A percentile compares a stretch with the other conserved stretches of the same genome.
phyloP scores from a whole-genome alignment of 1,140 invertebrate species.

The Solenopsis fugax region DNA sequence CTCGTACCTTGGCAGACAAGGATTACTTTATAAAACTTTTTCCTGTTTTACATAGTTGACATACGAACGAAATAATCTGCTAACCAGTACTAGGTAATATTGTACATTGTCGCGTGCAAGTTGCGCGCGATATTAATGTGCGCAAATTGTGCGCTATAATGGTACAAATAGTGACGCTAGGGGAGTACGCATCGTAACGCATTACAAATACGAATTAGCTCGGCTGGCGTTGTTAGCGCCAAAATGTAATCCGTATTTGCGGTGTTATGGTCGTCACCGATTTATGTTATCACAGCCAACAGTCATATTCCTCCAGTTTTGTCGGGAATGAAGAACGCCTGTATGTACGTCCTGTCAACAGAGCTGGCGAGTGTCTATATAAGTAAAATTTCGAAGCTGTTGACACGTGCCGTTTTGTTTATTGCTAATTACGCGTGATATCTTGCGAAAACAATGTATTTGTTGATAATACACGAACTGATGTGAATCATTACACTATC shows the following conservation, averaged over 20 bases:
- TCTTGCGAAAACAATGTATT: conserved; percentile 55
- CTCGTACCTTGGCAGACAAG: too few species aligned
- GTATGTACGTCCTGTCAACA: conserved; percentile 53
- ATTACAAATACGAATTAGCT: conserved; percentile 60
- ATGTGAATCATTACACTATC: conserved; percentile 41
- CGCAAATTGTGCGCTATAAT: conserved; percentile 38
- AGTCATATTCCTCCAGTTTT: conserved; percentile 49
- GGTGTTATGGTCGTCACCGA: conserved; percentile 49
- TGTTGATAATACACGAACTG: conserved; percentile 37
- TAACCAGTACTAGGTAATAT: background rate
- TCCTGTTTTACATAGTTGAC: background rate
- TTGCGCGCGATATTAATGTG: conserved; percentile 35
- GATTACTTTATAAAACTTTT: background rate
- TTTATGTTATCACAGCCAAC: conserved; percentile 58
- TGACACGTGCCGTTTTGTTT: conserved; percentile 60
- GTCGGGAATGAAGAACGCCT: conserved; percentile 40
- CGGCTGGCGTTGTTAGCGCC: conserved; percentile 38
- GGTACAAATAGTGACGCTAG: conserved; percentile 45
- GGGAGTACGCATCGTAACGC: conserved; percentile 44
- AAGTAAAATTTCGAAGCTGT: conserved; percentile 61
- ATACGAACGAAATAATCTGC: conserved; percentile 13
- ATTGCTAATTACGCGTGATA: conserved; percentile 57
- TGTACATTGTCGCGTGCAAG: conserved; percentile 16
- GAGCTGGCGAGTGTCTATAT: conserved; percentile 57
- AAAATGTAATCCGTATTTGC: conserved; percentile 59